Evolutionary conservation across 1,140 invertebrate genomes (phyloP).

Genomic region (Meloidogyne exigua): DNA sequence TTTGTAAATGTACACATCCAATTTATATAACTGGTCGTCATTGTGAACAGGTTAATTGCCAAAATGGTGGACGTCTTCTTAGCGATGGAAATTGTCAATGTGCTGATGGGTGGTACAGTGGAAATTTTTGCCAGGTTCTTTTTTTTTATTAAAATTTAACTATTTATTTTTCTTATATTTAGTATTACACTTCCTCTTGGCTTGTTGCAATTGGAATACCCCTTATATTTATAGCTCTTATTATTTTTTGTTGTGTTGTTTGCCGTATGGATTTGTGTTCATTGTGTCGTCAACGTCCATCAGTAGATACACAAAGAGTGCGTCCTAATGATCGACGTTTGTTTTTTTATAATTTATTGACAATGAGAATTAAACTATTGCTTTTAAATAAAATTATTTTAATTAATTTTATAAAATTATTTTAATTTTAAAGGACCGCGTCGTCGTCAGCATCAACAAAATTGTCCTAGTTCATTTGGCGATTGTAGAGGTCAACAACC

Average conservation of each 20-base stretch:
- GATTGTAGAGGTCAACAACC: constrained; percentile 1
- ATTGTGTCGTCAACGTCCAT: constrained; percentile 25
- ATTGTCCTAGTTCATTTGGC: not conserved
- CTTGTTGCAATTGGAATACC: constrained; percentile 47
- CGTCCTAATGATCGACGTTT: constrained; percentile 11
- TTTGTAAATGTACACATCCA: constrained; percentile 48
- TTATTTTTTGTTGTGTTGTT: constrained; percentile 53
- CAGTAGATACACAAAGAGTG: not conserved
- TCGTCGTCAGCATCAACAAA: constrained; percentile 19
- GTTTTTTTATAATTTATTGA: not conserved
- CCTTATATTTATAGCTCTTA: constrained; percentile 40
- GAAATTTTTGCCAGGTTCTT: constrained; percentile 50
- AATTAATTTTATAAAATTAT: not conserved
- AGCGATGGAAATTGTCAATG: constrained; percentile 45
- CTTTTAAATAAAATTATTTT: too few species aligned
- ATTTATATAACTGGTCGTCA: constrained; percentile 50
- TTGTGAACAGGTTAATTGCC: constrained; percentile 49
- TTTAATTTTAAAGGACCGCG: constrained; percentile 30
- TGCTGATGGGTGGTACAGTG: constrained; percentile 48
- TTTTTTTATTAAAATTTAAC: not conserved
- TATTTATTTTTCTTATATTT: constrained; percentile 3
- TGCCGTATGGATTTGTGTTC: constrained; percentile 55
- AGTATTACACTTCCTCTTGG: constrained; percentile 55
- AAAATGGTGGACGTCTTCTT: constrained; percentile 41
- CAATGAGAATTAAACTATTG: too few species aligned